Evolutionary conservation across 37 sponge, comb jelly and placozoan species (phyloP).

Genomic region (Agelas oroides): DNA sequence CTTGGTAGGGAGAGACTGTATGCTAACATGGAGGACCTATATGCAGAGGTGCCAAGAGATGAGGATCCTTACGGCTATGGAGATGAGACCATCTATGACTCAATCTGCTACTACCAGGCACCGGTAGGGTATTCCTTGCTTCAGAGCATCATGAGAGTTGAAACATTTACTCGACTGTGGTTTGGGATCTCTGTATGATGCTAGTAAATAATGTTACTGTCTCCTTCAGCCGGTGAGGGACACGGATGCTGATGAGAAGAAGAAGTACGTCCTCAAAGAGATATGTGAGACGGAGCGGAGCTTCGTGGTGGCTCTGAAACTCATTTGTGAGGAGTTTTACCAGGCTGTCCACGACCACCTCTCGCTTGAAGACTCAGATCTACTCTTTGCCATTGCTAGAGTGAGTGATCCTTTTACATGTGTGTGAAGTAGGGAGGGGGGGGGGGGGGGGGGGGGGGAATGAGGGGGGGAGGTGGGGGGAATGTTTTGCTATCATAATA

Average conservation of each 20-base stretch:
- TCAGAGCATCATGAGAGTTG: too few species aligned
- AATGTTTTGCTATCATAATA: too few species aligned
- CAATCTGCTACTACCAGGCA: slow-evolving; percentile 52
- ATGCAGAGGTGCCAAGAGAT: slow-evolving; percentile 34
- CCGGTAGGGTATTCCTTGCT: slow-evolving; percentile 1
- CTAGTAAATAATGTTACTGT: too few species aligned
- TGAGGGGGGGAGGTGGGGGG: too few species aligned
- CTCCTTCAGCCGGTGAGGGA: slow-evolving; percentile 22
- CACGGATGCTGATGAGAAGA: slow-evolving; percentile 63
- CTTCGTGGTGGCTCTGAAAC: slow-evolving; percentile 53
- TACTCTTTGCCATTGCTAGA: slow-evolving; percentile 44
- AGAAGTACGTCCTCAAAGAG: slow-evolving; percentile 48
- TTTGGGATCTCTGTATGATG: too few species aligned
- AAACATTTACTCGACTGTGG: too few species aligned
- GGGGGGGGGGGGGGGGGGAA: too few species aligned
- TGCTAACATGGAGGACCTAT: slow-evolving; percentile 58
- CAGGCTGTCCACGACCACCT: slow-evolving; percentile 34
- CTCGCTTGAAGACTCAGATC: slow-evolving; percentile 44
- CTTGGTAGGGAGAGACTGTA: slow-evolving; percentile 53
- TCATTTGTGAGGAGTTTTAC: slow-evolving; percentile 63
- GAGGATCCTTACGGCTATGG: slow-evolving; percentile 83
- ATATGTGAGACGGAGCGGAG: slow-evolving; percentile 85
- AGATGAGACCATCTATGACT: slow-evolving; percentile 77
- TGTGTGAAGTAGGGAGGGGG: too few species aligned
- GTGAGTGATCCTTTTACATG: too few species aligned